phyloP scores from a whole-genome alignment of 2,888 invertebrate genomes.

The Drosophila glabriapex region DNA sequence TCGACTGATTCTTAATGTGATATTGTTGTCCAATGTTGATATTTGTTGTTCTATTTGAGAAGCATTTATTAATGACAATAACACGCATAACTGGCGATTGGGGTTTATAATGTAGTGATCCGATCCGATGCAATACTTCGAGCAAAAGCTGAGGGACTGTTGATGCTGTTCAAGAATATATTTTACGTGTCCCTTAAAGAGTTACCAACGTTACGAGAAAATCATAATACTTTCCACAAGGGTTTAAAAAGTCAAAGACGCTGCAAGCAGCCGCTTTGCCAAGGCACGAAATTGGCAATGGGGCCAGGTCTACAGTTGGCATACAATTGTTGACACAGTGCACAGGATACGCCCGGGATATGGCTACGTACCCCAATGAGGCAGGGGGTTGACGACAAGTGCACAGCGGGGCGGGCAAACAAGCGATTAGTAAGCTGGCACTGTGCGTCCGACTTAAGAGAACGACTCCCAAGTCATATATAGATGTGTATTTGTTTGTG shows the following conservation, averaged over 20 bases:
- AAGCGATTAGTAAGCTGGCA: conserved; percentile 43
- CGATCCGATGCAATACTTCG: not conserved
- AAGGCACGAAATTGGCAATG: not conserved
- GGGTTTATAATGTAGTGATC: not conserved
- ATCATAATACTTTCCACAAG: not conserved
- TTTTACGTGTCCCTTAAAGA: not conserved
- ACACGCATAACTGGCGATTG: not conserved
- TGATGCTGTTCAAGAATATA: not conserved
- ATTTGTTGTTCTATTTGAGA: not conserved
- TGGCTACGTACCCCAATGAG: not conserved
- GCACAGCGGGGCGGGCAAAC: not conserved
- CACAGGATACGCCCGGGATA: conserved; percentile 35
- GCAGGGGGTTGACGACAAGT: conserved; percentile 17
- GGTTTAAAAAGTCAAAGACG: conserved; percentile 16
- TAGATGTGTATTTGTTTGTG: not conserved
- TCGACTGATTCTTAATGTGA: not conserved
- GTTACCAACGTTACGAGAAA: not conserved
- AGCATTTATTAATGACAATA: not conserved
- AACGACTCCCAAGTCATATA: conserved; percentile 8
- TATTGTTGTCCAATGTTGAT: not conserved
- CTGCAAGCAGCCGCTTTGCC: conserved; percentile 34
- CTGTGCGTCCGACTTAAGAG: conserved; percentile 2
- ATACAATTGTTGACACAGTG: conserved; percentile 43
- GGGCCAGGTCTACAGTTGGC: not conserved
- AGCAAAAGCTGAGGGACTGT: not conserved